phyloP scores from a whole-genome alignment of 2,113 vertebrate genomes.

The Seriola rivoliana region DNA sequence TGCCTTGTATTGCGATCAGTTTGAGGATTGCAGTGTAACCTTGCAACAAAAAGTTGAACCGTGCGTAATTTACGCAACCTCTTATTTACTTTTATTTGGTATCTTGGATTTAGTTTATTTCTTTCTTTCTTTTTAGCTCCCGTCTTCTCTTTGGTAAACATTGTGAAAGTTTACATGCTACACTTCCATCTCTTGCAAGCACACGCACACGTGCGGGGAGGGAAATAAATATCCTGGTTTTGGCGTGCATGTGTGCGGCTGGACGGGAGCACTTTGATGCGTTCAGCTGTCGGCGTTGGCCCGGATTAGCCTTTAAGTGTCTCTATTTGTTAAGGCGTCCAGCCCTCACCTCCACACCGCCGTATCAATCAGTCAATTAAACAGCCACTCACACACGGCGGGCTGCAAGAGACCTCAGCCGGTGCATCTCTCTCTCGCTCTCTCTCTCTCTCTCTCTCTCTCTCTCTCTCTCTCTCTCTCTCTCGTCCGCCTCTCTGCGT shows the following conservation, averaged over 20 bases:
- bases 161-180: conserved; percentile 24
- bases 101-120: background rate
- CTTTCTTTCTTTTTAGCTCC: background rate
- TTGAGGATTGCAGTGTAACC: background rate
- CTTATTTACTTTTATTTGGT: background rate
- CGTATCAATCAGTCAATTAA: conserved; percentile 88
- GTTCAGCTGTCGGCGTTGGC: conserved; percentile 74
- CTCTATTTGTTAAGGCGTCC: conserved; percentile 84
- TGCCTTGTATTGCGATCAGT: background rate
- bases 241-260: conserved; percentile 17
- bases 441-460: conserved; percentile 9
- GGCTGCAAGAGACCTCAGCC: conserved; percentile 70
- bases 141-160: background rate
- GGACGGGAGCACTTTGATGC: conserved; percentile 52
- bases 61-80: conserved; percentile 32
- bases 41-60: conserved; percentile 47
- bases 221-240: conserved; percentile 1
- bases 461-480: conserved; percentile 9
- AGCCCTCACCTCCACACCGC: conserved; percentile 82
- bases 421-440: conserved; percentile 49
- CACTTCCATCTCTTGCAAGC: background rate
- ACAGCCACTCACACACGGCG: conserved; percentile 80
- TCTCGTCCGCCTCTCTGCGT: conserved; percentile 33
- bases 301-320: conserved; percentile 84
- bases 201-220: background rate